Conservation (phyloP, 2,888 invertebrate species). For the Nomada ruficornis region DNA sequence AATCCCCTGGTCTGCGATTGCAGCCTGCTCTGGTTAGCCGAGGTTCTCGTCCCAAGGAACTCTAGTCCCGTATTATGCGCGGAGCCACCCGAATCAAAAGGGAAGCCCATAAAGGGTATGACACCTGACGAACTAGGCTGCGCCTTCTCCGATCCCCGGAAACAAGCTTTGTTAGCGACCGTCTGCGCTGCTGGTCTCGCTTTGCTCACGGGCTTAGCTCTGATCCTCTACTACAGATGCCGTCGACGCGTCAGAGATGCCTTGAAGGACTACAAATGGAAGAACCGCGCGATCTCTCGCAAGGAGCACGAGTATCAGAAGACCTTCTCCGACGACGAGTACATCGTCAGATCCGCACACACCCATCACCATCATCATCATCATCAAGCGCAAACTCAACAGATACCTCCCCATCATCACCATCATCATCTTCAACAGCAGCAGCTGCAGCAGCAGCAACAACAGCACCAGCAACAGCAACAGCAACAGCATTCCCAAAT, state of each 20-base stretch:
- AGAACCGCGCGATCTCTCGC: conserved; percentile 89
- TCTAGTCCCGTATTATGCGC: conserved; percentile 90
- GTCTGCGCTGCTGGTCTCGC: conserved; percentile 91
- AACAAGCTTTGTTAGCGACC: conserved; percentile 92
- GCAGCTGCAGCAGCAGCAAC: conserved; percentile 76
- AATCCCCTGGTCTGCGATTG: conserved; percentile 94
- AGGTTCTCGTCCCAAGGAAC: conserved; percentile 89
- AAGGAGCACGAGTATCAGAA: conserved; percentile 96
- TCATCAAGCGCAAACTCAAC: conserved; percentile 81
- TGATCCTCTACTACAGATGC: conserved; percentile 91
- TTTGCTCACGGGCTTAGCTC: conserved; percentile 88
- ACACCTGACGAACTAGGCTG: conserved; percentile 93
- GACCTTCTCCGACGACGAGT: conserved; percentile 95
- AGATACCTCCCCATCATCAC: conserved; percentile 82
- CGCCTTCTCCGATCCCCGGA: conserved; percentile 91
- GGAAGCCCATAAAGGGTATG: conserved; percentile 87
- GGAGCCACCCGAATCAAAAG: conserved; percentile 90
- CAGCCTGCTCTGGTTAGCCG: conserved; percentile 91
- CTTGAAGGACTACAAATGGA: conserved; percentile 93
- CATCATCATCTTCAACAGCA: conserved; percentile 77
- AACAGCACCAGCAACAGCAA: conserved; percentile 83
- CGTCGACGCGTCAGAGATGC: conserved; percentile 92
- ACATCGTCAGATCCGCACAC: conserved; percentile 89
- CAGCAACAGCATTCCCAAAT: conserved; percentile 83
- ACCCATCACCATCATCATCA: conserved; percentile 85